Conservation (phyloP, 2,888 invertebrate genomes). For the Colostygia pectinataria region DNA sequence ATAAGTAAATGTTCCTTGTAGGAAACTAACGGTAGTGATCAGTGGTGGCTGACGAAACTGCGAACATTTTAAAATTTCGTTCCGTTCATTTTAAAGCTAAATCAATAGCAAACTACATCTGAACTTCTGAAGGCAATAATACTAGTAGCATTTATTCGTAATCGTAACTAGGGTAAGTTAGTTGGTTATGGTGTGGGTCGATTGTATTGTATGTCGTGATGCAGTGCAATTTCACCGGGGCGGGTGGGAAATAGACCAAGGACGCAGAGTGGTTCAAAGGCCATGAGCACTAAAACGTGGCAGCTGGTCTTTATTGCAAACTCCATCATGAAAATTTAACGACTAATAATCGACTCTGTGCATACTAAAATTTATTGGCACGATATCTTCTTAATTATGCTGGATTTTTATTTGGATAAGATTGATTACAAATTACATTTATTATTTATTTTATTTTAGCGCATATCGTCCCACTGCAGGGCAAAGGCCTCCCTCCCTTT, state of each 20-base stretch:
- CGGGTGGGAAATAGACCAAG: conserved; percentile 70
- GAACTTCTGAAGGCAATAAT: conserved; percentile 9
- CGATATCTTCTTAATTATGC: no score
- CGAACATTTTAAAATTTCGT: background rate
- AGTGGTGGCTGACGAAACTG: no score
- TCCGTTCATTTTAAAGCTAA: conserved; percentile 10
- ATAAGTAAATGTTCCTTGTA: no score
- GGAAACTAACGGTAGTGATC: no score
- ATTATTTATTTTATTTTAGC: no score
- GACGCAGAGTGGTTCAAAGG: conserved; percentile 55
- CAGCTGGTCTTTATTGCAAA: conserved; percentile 20
- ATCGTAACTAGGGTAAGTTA: conserved; percentile 16
- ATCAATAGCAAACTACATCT: conserved; percentile 18
- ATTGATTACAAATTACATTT: no score
- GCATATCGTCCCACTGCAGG: no score
- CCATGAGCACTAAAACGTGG: conserved; percentile 41
- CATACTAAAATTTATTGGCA: no score
- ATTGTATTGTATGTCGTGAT: conserved; percentile 65
- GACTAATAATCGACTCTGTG: background rate
- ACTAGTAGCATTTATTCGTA: conserved; percentile 20
- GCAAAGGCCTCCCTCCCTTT: no score
- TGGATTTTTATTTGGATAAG: no score
- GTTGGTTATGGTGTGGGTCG: conserved; percentile 45
- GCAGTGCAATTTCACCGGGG: conserved; percentile 67
- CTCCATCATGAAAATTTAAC: conserved; percentile 10